A percentile compares a stretch with the other conserved stretches of the same genome.
phyloP scores from a whole-genome alignment of 2,797 vertebrate species.

The Podarcis siculus region DNA sequence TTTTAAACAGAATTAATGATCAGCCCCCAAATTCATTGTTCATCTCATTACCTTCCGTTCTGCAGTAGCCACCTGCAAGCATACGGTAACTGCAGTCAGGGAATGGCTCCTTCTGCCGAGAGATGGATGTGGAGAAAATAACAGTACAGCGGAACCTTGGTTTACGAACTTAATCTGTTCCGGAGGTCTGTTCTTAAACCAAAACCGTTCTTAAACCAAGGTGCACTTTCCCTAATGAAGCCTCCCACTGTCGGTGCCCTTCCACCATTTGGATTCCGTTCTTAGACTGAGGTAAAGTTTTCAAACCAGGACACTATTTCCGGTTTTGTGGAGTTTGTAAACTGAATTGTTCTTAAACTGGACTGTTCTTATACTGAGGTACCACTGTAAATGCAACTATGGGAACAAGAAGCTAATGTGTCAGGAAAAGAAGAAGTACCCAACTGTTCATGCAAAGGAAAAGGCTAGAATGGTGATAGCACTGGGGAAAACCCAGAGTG shows the following conservation, averaged over 20 bases:
- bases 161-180: too few species aligned
- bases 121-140: conserved; percentile 43
- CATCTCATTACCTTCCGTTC: not conserved
- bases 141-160: not conserved
- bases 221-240: too few species aligned
- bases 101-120: not conserved
- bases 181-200: too few species aligned
- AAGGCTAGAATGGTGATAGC: conserved; percentile 4
- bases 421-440: not conserved
- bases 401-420: conserved; percentile 33
- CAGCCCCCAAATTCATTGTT: conserved; percentile 58
- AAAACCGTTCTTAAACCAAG: too few species aligned
- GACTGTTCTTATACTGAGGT: too few species aligned
- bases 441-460: conserved; percentile 12
- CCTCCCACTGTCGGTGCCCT: too few species aligned
- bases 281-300: too few species aligned
- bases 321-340: too few species aligned
- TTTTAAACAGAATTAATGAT: conserved; percentile 47
- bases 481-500: not conserved
- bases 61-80: not conserved
- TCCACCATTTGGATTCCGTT: too few species aligned
- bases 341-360: too few species aligned
- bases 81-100: too few species aligned
- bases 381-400: conserved; percentile 31
- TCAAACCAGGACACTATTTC: too few species aligned